Percentiles rank a stretch among this genome's conserved stretches.
phyloP scores from a whole-genome alignment of 2,113 vertebrate species.

The Suncus etruscus region DNA sequence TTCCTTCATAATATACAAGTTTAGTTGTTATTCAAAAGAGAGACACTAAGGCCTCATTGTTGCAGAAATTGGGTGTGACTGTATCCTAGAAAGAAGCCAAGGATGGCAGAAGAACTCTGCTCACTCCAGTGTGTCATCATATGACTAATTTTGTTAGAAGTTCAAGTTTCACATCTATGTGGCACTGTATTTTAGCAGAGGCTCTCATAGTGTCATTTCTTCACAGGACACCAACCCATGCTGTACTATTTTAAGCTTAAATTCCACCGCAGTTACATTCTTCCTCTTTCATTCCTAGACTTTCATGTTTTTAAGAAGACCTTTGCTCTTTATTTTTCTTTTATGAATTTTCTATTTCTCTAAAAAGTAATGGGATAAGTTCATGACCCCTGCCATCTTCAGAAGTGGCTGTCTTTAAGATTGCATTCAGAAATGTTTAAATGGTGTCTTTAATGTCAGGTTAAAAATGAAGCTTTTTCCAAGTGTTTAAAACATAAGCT shows the following conservation, averaged over 20 bases:
- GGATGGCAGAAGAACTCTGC: neutral
- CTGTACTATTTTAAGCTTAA: conserved; percentile 29
- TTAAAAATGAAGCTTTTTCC: conserved; percentile 61
- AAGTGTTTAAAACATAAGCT: conserved; percentile 55
- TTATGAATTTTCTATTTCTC: conserved; percentile 6
- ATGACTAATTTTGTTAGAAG: neutral
- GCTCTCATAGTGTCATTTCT: neutral
- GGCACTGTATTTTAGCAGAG: neutral
- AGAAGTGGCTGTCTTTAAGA: conserved; percentile 50
- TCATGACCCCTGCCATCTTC: conserved; percentile 62
- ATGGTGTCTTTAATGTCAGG: conserved; percentile 70
- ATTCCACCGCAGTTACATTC: neutral
- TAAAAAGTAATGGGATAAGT: conserved; percentile 45
- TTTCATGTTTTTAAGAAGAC: conserved; percentile 67
- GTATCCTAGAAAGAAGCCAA: neutral
- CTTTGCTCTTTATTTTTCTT: conserved; percentile 66
- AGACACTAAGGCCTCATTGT: neutral
- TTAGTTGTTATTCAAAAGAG: neutral
- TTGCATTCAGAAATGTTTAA: conserved; percentile 54
- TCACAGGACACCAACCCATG: neutral
- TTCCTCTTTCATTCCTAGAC: neutral
- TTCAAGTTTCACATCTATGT: neutral
- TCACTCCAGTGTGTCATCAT: neutral
- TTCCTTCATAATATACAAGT: neutral
- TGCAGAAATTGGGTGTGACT: neutral